Conservation (phyloP, 2,888 invertebrate genomes). For the Orchesella flavescens region DNA sequence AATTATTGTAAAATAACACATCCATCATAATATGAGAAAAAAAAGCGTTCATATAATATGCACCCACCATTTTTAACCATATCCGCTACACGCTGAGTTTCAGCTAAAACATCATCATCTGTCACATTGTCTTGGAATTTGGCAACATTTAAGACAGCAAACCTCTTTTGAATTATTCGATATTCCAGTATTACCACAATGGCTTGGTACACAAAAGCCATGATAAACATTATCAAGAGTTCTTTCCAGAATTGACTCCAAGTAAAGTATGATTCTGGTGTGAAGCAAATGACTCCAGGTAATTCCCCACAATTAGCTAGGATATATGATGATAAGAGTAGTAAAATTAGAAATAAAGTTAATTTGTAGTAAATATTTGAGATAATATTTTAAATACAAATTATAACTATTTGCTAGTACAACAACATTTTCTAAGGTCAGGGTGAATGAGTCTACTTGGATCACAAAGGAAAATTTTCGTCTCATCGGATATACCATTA, state of each 20-base stretch:
- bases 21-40: too few species aligned
- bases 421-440: slow-evolving; percentile 66
- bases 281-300: slow-evolving; percentile 54
- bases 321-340: too few species aligned
- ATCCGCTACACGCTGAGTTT: slow-evolving; percentile 50
- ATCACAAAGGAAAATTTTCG: slow-evolving; percentile 65
- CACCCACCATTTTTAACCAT: slow-evolving; percentile 49
- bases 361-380: background rate
- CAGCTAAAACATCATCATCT: slow-evolving; percentile 67
- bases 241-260: slow-evolving; percentile 68
- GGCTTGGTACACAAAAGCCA: slow-evolving; percentile 56
- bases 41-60: too few species aligned
- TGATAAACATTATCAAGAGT: slow-evolving; percentile 61
- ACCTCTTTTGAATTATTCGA: slow-evolving; percentile 60
- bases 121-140: slow-evolving; percentile 43
- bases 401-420: too few species aligned
- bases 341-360: too few species aligned
- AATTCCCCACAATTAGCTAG: slow-evolving; percentile 64
- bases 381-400: too few species aligned
- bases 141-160: slow-evolving; percentile 38
- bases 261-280: slow-evolving; percentile 63
- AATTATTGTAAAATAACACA: too few species aligned
- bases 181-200: slow-evolving; percentile 65
- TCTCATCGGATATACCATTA: slow-evolving; percentile 62
- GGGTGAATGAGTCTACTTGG: slow-evolving; percentile 39